These are phyloP conservation scores for Diadema setosum DNA, from an alignment of 35 echinoderm and acorn worm species.

Conservation along the genomic window DNA sequence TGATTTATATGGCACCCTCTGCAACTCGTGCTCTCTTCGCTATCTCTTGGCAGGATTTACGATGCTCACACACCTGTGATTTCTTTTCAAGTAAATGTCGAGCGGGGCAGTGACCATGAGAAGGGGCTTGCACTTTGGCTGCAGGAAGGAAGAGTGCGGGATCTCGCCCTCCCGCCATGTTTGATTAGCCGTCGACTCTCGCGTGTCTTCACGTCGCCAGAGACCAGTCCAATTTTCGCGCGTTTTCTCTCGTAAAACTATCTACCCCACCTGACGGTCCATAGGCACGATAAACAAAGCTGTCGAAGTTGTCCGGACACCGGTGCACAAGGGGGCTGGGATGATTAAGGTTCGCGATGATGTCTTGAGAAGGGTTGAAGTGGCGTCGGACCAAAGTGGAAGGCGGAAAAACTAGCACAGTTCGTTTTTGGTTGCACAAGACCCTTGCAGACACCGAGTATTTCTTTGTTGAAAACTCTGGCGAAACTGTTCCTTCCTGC, in stretches of 20 bases:
- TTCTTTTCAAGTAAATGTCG: constrained; percentile 3
- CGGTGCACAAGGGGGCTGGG: too few relatives aligned
- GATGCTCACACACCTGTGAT: background rate
- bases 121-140: background rate
- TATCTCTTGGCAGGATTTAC: background rate
- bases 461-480: too few relatives aligned
- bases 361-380: background rate
- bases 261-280: too few relatives aligned
- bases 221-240: background rate
- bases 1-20: background rate
- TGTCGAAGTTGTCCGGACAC: too few relatives aligned
- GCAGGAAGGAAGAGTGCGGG: too few relatives aligned
- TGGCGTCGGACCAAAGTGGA: background rate
- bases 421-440: too few relatives aligned
- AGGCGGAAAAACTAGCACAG: too few relatives aligned
- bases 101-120: background rate
- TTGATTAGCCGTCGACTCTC: background rate
- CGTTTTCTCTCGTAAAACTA: background rate
- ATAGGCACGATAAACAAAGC: too few relatives aligned
- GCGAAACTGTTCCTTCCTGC: too few relatives aligned
- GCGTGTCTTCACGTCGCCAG: background rate
- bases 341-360: too few relatives aligned
- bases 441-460: too few relatives aligned
- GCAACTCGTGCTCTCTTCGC: background rate
- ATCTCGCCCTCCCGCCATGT: background rate